These are phyloP conservation scores for Troilus luridus DNA, from an alignment of 2,888 invertebrate genomes.

Conservation along the genomic window DNA sequence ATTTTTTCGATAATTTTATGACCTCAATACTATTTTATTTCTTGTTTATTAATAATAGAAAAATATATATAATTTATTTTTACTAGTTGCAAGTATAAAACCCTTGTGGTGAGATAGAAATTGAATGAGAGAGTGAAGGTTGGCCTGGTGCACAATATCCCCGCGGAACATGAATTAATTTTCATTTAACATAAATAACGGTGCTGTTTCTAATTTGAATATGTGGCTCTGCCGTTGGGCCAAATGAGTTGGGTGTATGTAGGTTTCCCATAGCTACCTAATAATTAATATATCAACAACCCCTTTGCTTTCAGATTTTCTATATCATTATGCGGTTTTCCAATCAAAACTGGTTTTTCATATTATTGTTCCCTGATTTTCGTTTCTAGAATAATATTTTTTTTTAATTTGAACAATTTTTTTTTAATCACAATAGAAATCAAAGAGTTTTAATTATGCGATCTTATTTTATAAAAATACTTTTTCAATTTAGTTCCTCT, in stretches of 20 bases:
- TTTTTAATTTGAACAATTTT: too few relatives aligned
- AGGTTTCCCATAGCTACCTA: slow-evolving; percentile 19
- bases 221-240: slow-evolving; percentile 14
- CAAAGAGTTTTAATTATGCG: background rate
- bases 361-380: background rate
- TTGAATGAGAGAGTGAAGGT: slow-evolving; percentile 25
- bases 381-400: background rate
- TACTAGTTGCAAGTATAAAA: background rate
- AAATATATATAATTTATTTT: background rate
- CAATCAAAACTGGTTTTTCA: slow-evolving; percentile 26
- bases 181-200: slow-evolving; percentile 57
- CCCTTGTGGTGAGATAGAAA: background rate
- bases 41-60: background rate
- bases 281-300: slow-evolving; percentile 50
- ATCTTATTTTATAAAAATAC: background rate
- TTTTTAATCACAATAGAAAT: background rate
- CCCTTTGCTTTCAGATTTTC: slow-evolving; percentile 22
- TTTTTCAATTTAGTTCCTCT: background rate
- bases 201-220: slow-evolving; percentile 53
- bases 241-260: slow-evolving; percentile 22
- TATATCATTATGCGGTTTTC: slow-evolving; percentile 5
- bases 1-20: background rate
- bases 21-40: background rate
- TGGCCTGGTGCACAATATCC: slow-evolving; percentile 23
- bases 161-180: slow-evolving; percentile 52